These are phyloP conservation scores for Caenorhabditis imperialis DNA, from an alignment of 2,888 invertebrate species.

Conservation along the genomic window DNA sequence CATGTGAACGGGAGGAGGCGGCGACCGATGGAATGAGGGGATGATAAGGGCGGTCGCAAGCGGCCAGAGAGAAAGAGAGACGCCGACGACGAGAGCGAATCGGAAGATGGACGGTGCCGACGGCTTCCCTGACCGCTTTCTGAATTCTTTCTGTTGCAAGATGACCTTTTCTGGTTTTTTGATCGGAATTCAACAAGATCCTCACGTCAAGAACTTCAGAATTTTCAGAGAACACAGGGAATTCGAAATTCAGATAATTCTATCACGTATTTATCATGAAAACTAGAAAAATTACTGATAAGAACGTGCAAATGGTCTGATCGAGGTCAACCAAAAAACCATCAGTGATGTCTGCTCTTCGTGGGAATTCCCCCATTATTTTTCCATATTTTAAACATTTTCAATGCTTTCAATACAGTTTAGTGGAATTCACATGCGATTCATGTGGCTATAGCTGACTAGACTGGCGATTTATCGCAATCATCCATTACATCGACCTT, in stretches of 20 bases:
- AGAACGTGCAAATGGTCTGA: slow-evolving; percentile 30
- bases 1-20: slow-evolving; percentile 36
- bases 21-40: slow-evolving; percentile 7
- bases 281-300: slow-evolving; percentile 4
- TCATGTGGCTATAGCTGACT: slow-evolving; percentile 1
- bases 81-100: slow-evolving; percentile 14
- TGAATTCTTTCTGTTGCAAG: no score
- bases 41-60: slow-evolving; percentile 33
- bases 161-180: no score
- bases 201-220: no score
- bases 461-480: not conserved
- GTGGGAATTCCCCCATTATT: not conserved
- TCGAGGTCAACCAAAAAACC: slow-evolving; percentile 16
- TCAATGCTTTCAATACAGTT: not conserved
- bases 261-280: no score
- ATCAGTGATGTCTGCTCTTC: slow-evolving; percentile 23
- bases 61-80: slow-evolving; percentile 14
- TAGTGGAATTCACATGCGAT: not conserved
- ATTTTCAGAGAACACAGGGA: no score
- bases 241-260: no score
- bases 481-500: no score
- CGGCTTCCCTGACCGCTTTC: no score
- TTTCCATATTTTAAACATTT: not conserved
- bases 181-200: no score
- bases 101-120: slow-evolving; percentile 13